Base-by-base conservation (phyloP, 2,797 vertebrate species). In the Protonibea diacanthus region DNA sequence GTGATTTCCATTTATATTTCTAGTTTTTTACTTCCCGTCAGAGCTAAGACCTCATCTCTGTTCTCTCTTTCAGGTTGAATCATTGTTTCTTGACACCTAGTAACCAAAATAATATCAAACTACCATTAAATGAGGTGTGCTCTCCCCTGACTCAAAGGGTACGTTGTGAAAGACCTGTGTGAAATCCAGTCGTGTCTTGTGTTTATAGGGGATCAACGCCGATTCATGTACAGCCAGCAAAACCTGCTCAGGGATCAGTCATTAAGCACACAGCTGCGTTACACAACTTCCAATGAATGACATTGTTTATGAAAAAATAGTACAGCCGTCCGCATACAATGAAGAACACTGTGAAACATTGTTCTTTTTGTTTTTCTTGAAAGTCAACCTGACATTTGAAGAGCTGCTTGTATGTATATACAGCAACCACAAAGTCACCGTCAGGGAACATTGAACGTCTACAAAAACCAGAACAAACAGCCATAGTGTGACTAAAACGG, bases 151-250 rank as follows among this genome's bases (percentile, higher is more conserved):
- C 10, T 45, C 18, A 55, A 48, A 72, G 25, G 21, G 14, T n/a
- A 57, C 4, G 25, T 72, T 71, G 58, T 48, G 21, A 76, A 56
- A 82, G 58, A 62, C 40, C 71, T 6, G 25, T 64, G 59, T 74
- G 53, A 87, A 84, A 88, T 76, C 48, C n/a, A 51, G 66, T 68
- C 45, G 17, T 51, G 44, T 9, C 10, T 76, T 80, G 74, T 65
- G 60, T 88, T 85, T 52, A 63, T 49, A 40, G 15, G 51, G 47
- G 62, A 81, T 55, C 10, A 23, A 49, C 23, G 47, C 23, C 45
- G 78, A 80, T 88, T 86, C 84, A 44, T 70, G 88, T 72, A 62
- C 33, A 78, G 82, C 87, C 71, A 81, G 90, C 61, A 68, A 59
- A 90, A 92, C 86, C 83, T 85, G 89, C 85, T 72, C 33, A 44